Conservation (phyloP, 2,888 invertebrate species). For the Mamestra brassicae region DNA sequence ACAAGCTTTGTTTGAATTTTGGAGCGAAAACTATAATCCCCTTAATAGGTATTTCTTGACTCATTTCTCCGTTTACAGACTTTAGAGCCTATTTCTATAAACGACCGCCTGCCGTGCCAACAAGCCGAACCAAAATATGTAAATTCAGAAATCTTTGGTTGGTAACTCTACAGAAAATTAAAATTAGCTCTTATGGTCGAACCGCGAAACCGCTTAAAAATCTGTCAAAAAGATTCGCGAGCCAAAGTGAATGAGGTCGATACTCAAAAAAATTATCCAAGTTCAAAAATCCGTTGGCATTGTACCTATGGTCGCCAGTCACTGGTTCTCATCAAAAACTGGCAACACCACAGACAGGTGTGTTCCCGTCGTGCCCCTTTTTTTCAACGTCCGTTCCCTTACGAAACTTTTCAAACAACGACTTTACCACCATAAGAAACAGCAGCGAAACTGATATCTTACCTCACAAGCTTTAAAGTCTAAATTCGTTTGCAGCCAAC, state of each 20-base stretch:
- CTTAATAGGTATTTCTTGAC: constrained; percentile 44
- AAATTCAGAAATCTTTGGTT: constrained; percentile 28
- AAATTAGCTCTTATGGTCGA: constrained; percentile 1
- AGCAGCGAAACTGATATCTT: constrained; percentile 60
- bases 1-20: constrained; percentile 42
- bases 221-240: constrained; percentile 54
- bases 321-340: constrained; percentile 89
- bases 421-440: constrained; percentile 63
- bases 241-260: constrained; percentile 39
- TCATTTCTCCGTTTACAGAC: constrained; percentile 35
- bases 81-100: constrained; percentile 36
- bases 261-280: constrained; percentile 68
- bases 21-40: constrained; percentile 52
- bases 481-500: constrained; percentile 62
- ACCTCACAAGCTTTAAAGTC: constrained; percentile 61
- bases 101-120: constrained; percentile 13
- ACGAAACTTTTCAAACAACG: constrained; percentile 69
- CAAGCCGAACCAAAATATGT: constrained; percentile 10
- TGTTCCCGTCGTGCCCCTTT: constrained; percentile 90
- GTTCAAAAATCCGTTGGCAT: constrained; percentile 79
- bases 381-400: constrained; percentile 89
- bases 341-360: constrained; percentile 90
- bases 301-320: constrained; percentile 83
- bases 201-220: constrained; percentile 19
- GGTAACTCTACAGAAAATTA: constrained; percentile 13